Percentiles rank a stretch among this genome's conserved stretches.
Conservation (phyloP, 2,888 invertebrate species). For the Clistopyga incitator region DNA sequence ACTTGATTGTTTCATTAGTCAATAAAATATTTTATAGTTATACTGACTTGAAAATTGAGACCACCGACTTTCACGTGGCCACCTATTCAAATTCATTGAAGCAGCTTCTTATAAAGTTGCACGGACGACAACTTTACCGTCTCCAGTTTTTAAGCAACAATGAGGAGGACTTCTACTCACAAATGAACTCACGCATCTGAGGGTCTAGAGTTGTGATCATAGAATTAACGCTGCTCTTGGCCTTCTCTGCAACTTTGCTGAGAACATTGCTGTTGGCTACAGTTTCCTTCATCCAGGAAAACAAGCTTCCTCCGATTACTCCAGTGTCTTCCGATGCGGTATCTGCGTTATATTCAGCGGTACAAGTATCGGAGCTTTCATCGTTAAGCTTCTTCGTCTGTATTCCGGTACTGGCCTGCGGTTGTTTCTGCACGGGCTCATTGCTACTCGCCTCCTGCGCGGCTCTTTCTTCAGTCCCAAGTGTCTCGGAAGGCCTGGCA, state of each 20-base stretch:
- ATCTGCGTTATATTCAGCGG: slow-evolving; percentile 47
- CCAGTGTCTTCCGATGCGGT: slow-evolving; percentile 67
- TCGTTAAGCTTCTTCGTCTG: slow-evolving; percentile 68
- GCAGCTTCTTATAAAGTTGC: background rate
- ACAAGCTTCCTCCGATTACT: slow-evolving; percentile 86
- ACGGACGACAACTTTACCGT: background rate
- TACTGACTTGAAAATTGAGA: background rate
- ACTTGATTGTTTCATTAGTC: background rate
- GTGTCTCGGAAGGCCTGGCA: slow-evolving; percentile 76
- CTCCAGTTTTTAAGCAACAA: slow-evolving; percentile 39
- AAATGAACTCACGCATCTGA: slow-evolving; percentile 94
- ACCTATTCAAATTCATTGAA: background rate
- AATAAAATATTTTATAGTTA: background rate
- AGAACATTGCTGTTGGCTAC: slow-evolving; percentile 88
- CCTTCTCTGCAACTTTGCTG: slow-evolving; percentile 90
- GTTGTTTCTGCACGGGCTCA: slow-evolving; percentile 51
- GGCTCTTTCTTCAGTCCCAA: slow-evolving; percentile 46
- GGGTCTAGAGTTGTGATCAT: slow-evolving; percentile 95
- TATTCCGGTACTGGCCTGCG: slow-evolving; percentile 58
- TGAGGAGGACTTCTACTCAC: slow-evolving; percentile 86
- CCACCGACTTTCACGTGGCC: background rate
- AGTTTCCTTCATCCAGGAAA: slow-evolving; percentile 90
- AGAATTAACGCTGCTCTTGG: slow-evolving; percentile 92
- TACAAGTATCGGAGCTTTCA: slow-evolving; percentile 49
- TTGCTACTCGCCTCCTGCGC: slow-evolving; percentile 17